Evolutionary conservation across 2,888 invertebrate genomes (phyloP).

Genomic region (Emmelina monodactyla): DNA sequence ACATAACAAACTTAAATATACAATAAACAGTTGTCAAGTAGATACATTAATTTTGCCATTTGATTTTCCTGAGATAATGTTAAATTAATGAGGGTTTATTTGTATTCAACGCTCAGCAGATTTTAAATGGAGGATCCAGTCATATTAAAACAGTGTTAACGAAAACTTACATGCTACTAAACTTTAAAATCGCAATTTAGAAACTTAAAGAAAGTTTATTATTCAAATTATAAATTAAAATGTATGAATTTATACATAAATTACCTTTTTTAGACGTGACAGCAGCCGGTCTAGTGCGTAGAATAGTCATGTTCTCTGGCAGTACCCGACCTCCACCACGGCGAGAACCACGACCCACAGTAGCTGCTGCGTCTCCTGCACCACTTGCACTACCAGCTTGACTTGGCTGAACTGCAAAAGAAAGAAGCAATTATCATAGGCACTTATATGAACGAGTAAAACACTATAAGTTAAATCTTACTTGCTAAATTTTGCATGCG

Average conservation of each 20-base stretch:
- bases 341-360: slow-evolving; percentile 58
- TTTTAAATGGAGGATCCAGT: too few relatives aligned
- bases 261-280: slow-evolving; percentile 42
- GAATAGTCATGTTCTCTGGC: slow-evolving; percentile 38
- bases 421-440: background rate
- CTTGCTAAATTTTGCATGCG: slow-evolving; percentile 37
- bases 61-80: too few relatives aligned
- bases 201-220: slow-evolving; percentile 13
- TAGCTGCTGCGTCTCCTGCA: slow-evolving; percentile 10
- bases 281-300: slow-evolving; percentile 43
- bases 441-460: background rate
- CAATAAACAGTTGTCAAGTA: too few relatives aligned
- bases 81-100: too few relatives aligned
- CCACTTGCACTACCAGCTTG: slow-evolving; percentile 33
- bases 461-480: slow-evolving; percentile 10
- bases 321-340: slow-evolving; percentile 60
- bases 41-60: too few relatives aligned
- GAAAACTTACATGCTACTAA: too few relatives aligned
- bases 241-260: slow-evolving; percentile 1
- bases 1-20: too few relatives aligned
- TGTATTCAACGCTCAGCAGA: too few relatives aligned
- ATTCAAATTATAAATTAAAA: slow-evolving; percentile 3
- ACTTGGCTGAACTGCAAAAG: slow-evolving; percentile 10
- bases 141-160: too few relatives aligned
- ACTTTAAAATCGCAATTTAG: background rate